A percentile compares a stretch with the other conserved stretches of the same genome.
phyloP scores from a whole-genome alignment of 2,797 vertebrate genomes.

The Mormyrops boulengeri region DNA sequence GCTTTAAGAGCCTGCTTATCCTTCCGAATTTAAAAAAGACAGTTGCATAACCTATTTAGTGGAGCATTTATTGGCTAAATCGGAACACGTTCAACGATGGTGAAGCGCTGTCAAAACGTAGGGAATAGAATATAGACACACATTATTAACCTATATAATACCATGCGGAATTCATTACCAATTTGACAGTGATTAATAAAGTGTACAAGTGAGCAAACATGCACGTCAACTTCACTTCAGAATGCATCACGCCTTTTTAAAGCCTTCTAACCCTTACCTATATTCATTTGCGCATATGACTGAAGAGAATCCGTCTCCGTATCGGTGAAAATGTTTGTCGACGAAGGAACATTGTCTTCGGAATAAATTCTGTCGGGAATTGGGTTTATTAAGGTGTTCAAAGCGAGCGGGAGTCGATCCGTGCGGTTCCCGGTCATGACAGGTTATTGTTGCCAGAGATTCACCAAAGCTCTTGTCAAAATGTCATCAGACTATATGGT shows the following conservation, averaged over 20 bases:
- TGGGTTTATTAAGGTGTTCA: conserved; percentile 67
- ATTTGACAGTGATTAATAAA: background rate
- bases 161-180: background rate
- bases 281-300: conserved; percentile 66
- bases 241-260: background rate
- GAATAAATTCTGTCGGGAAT: conserved; percentile 67
- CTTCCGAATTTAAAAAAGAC: background rate
- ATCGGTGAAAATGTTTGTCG: conserved; percentile 63
- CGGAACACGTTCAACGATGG: background rate
- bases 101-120: background rate
- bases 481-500: background rate
- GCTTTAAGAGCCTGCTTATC: background rate
- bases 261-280: conserved; percentile 51
- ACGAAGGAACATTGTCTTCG: conserved; percentile 61
- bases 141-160: background rate
- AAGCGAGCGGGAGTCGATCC: conserved; percentile 69
- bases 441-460: conserved; percentile 24
- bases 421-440: conserved; percentile 72
- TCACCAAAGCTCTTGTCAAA: background rate
- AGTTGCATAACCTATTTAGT: background rate
- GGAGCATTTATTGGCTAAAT: background rate
- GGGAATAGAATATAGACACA: background rate
- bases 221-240: background rate
- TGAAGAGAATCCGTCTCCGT: conserved; percentile 42
- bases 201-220: conserved; percentile 1